Base-by-base conservation (phyloP, 2,888 invertebrate genomes). In the Shargacucullia verbasci region DNA sequence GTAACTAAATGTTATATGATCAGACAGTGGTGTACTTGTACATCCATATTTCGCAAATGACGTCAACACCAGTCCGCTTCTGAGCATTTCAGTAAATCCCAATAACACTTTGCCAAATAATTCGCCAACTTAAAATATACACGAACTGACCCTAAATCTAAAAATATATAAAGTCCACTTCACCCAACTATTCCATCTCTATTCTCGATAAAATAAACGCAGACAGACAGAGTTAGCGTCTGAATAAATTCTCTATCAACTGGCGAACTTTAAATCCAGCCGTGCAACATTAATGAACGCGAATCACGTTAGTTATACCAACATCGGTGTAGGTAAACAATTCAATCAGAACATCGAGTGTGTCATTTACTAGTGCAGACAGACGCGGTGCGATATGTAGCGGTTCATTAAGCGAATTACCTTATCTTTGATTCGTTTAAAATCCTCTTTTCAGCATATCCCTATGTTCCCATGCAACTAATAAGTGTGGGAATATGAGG, bases 281-380 rank as follows among this genome's bases (percentile, higher is more conserved):
- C 71, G 72, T 79, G 76, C 64, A 83, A 78, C 81, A 81, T 84
- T 80, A 81, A 82, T 82, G 81, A 83, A 82, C 72, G 55, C 69
- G 80, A 76, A 80, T 78, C 78, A 70, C 77, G 78, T 78, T 82
- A 78, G 76, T 77, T 76, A 77, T 65, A 73, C 75, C 67, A 76
- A 67, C 72, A 60, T 70, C 62, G 68, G 67, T 66, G 74, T 65
- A 76, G 64, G 78, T 76, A 80, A 81, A 82, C 83, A 80, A 81
- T 84, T 84, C 78, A 83, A 83, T 83, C 82, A 79, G 74, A 72
- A 68, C 78, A 76, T 80, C 69, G 79, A 78, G 73, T 79, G 73
- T 76, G 79, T 79, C 83, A 77, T 81, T 81, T 76, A 73, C 75
- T 69, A 54, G 44, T 49, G 40, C 13, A 41, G 9, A 29, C 9